Base-by-base conservation (phyloP, 2,113 vertebrate species). In the Thamnaconus septentrionalis region DNA sequence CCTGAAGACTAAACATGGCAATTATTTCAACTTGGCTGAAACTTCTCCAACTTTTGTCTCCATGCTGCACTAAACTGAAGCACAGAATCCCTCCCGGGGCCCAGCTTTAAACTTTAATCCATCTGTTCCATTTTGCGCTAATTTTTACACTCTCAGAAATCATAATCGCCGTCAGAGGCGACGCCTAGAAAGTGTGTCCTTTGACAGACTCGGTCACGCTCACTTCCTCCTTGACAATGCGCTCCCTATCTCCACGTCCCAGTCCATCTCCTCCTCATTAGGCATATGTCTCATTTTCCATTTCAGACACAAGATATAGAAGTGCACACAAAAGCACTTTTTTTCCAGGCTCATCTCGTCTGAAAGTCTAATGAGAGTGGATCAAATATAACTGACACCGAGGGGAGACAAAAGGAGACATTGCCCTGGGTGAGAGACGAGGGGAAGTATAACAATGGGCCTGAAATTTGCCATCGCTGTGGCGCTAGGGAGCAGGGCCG, bases 251-350 rank as follows among this genome's bases (percentile, higher is more conserved):
- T 77, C 6, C 52, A 18, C 61, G 67, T 80, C 87, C 83, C 86
- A 66, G 74, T 62, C 75, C 78, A 76, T 66, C 79, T 40, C 56
- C n/a, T 54, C 62, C 86, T 91, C 85, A 92, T 93, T 93, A 93
- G 78, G 89, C 92, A 92, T 93, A 92, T 91, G 92, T 90, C 85
- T 88, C 74, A 77, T 78, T 83, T 82, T 91, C 82, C 78, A 83
- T 84, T 91, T 81, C 82, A 90, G 88, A 85, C 74, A 42, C 58
- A 53, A 87, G 85, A 91, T 88, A 68, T 66, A 77, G 69, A 82
- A 86, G 68, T 81, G 84, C 78, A 75, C 79, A 93, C 88, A 91
- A 92, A 90, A 90, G 88, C 84, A 88, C 64, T 84, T 82, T 85
- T 90, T 50, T 90, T 89, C 82, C 77, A 65, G 65, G 52, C 79